Evolutionary conservation across 2,888 invertebrate genomes (phyloP), one percentile per base, ranked within the genome.

Genomic region (Dryocosmus kuriphilus): DNA sequence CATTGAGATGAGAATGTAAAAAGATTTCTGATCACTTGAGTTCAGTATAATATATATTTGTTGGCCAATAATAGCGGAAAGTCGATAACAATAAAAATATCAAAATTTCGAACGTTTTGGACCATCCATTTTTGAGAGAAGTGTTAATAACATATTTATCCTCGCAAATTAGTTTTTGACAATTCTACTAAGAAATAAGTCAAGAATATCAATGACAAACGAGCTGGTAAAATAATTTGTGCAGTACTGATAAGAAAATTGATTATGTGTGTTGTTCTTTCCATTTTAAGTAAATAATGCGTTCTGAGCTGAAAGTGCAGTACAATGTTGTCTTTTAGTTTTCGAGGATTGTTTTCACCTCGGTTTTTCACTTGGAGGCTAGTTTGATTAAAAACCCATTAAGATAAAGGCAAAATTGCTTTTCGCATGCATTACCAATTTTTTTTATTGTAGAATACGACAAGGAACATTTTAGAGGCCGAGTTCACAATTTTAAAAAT

Each of bases 351-450:
- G 55, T 22, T 55, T 22, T 55, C 35, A 35, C 5, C 9, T 35
- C 8, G n/a, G n/a, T n/a, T n/a, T 35, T 35, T 35, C 22, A 55
- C 9, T 55, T 22, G 55, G 9, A 55, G 22, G 22, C 55, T 55
- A 22, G 55, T 55, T 55, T 55, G 8, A 55, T 55, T 55, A 7
- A 55, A 55, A 22, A 11, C 7, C 22, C 55, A 55, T 22, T 22
- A n/a, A 55, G 55, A 55, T 55, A 55, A 22, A 55, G 55, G 9
- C 55, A 9, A 55, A 55, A 55, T 55, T 55, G 55, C 55, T 55
- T n/a, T n/a, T 22, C 22, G 9, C 55, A 22, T 22, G 55, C n/a
- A 22, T 9, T 55, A 22, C n/a, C n/a, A 22, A 55, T 11, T n/a
- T 22, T 55, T 55, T 22, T 22, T 22, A 55, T 22, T 8, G 22